Conservation (phyloP, 1,140 invertebrate genomes). For the Delia radicum region DNA sequence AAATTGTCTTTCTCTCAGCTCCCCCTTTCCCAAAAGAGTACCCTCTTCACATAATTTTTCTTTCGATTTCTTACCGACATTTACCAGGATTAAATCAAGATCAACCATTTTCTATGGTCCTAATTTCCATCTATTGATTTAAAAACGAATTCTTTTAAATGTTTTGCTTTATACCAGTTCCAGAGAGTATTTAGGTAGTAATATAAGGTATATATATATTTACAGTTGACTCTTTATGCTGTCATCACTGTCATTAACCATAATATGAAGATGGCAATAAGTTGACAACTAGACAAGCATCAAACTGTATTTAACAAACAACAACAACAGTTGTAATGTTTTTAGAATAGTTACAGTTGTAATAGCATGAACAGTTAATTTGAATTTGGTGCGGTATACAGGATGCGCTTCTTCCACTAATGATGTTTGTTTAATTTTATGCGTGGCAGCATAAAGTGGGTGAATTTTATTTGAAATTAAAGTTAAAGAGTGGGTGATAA, state of each 20-base stretch:
- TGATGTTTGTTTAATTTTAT: slow-evolving; percentile 22
- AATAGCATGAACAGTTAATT: background rate
- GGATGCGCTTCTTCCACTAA: background rate
- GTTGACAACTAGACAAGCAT: background rate
- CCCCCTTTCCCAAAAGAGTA: too few species aligned
- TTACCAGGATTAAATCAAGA: too few species aligned
- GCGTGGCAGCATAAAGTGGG: background rate
- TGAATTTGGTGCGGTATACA: background rate
- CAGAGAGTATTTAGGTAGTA: too few species aligned
- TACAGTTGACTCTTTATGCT: background rate
- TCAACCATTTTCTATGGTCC: too few species aligned
- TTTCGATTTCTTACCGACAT: too few species aligned
- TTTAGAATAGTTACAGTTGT: background rate
- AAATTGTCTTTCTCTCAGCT: too few species aligned
- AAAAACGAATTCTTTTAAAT: too few species aligned
- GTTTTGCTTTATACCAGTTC: too few species aligned
- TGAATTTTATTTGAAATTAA: slow-evolving; percentile 7
- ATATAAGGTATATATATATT: background rate
- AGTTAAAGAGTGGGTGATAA: too few species aligned
- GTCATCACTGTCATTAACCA: slow-evolving; percentile 12
- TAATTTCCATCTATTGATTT: too few species aligned
- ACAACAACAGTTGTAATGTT: background rate
- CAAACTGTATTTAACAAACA: too few species aligned
- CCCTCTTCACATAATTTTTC: too few species aligned
- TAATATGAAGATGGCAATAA: slow-evolving; percentile 15